These are phyloP conservation scores for Cariama cristata DNA, from an alignment of 2,113 vertebrate genomes.

Conservation along the genomic window DNA sequence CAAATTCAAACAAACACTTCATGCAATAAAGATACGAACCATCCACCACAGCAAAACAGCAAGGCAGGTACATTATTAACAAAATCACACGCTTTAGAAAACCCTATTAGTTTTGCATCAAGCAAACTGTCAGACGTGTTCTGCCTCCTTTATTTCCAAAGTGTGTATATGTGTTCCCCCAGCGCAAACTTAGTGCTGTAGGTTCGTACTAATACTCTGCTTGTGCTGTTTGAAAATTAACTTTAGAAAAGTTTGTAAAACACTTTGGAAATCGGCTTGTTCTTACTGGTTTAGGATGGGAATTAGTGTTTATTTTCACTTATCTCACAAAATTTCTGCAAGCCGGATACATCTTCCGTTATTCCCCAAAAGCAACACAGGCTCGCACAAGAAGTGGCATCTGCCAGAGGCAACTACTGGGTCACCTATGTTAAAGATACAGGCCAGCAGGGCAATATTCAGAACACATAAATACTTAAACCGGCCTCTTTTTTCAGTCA, in stretches of 20 bases:
- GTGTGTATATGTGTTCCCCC: rapidly evolving
- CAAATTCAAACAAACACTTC: rapidly evolving
- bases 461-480: neutral
- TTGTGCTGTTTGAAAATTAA: neutral
- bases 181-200: neutral
- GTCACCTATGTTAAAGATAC: rapidly evolving
- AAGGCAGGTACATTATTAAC: neutral
- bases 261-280: neutral
- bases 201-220: neutral
- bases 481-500: too few relatives aligned
- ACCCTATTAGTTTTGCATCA: neutral
- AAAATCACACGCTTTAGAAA: neutral
- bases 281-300: neutral
- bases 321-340: neutral
- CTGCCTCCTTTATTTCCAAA: neutral
- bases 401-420: rapidly evolving
- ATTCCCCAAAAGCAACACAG: neutral
- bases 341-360: neutral
- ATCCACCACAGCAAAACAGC: neutral
- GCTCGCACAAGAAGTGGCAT: rapidly evolving
- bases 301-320: neutral
- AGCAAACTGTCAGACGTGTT: neutral
- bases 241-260: neutral
- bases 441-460: neutral
- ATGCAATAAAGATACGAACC: neutral